Conservation (phyloP, 1,140 invertebrate species). For the Drosophila truncata region DNA sequence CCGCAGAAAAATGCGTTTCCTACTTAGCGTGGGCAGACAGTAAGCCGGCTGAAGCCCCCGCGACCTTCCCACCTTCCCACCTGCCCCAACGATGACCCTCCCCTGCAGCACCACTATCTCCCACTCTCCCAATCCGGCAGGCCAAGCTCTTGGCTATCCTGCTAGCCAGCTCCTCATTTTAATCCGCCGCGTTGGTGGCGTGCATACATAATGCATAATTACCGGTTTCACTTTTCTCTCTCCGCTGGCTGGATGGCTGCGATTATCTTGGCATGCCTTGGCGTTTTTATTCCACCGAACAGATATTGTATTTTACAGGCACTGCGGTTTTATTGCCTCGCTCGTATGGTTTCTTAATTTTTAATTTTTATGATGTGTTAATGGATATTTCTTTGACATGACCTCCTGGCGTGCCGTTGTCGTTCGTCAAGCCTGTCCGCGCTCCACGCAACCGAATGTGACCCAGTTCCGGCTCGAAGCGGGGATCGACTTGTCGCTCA, state of each 20-base stretch:
- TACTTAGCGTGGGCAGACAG: slow-evolving; percentile 73
- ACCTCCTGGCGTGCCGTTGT: slow-evolving; percentile 74
- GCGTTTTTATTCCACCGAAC: slow-evolving; percentile 59
- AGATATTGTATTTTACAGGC: slow-evolving; percentile 53
- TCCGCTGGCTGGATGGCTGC: slow-evolving; percentile 20
- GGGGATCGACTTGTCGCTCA: slow-evolving; percentile 74
- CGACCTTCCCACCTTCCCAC: background rate
- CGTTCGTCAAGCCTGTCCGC: slow-evolving; percentile 64
- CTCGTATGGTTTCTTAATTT: slow-evolving; percentile 82
- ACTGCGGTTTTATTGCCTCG: slow-evolving; percentile 74
- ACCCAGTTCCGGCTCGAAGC: slow-evolving; percentile 70
- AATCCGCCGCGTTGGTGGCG: slow-evolving; percentile 79
- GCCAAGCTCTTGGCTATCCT: slow-evolving; percentile 59
- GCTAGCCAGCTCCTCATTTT: slow-evolving; percentile 67
- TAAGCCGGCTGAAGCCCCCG: slow-evolving; percentile 27
- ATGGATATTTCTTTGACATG: slow-evolving; percentile 83
- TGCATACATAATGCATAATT: slow-evolving; percentile 84
- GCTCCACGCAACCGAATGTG: slow-evolving; percentile 54
- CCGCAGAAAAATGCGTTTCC: slow-evolving; percentile 62
- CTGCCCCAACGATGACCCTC: background rate
- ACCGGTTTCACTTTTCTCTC: slow-evolving; percentile 81
- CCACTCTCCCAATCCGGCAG: slow-evolving; percentile 8
- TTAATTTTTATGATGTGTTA: slow-evolving; percentile 84
- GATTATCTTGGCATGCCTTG: slow-evolving; percentile 82
- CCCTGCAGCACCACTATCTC: background rate